Evolutionary conservation across 2,888 invertebrate genomes (phyloP).

Genomic region (Cataglyphis cursor): DNA sequence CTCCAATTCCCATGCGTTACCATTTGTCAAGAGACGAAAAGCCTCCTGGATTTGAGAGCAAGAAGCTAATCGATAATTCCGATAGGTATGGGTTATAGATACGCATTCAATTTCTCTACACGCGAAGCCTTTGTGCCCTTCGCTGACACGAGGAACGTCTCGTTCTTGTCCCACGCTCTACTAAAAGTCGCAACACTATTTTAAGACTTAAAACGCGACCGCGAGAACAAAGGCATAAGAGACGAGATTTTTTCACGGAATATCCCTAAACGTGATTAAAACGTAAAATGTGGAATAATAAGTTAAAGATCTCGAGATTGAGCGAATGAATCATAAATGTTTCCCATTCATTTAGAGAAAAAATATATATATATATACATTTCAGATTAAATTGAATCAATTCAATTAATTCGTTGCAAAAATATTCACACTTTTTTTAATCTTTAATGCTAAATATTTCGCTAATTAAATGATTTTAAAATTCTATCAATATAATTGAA

Average conservation of each 20-base stretch:
- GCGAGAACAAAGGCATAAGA: not conserved
- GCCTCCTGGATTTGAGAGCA: constrained; percentile 15
- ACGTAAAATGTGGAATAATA: not conserved
- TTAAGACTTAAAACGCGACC: constrained; percentile 22
- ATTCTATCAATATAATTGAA: not conserved
- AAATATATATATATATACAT: not conserved
- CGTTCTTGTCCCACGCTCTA: constrained; percentile 42
- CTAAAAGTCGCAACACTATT: constrained; percentile 42
- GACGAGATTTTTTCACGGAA: not conserved
- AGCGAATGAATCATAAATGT: not conserved
- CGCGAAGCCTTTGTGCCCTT: constrained; percentile 26
- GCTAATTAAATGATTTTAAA: not conserved
- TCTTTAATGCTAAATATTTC: not conserved
- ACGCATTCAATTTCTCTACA: constrained; percentile 41
- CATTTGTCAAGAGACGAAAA: constrained; percentile 41
- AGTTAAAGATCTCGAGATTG: not conserved
- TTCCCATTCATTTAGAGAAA: not conserved
- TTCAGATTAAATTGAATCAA: not conserved
- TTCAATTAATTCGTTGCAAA: not conserved
- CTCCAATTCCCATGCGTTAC: not conserved
- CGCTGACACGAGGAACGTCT: constrained; percentile 22
- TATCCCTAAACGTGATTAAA: not conserved
- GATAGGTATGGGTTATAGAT: constrained; percentile 23
- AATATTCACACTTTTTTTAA: not conserved
- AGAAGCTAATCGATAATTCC: constrained; percentile 36